Conservation (phyloP, 1,140 invertebrate genomes). For the Galendromus occidentalis region DNA sequence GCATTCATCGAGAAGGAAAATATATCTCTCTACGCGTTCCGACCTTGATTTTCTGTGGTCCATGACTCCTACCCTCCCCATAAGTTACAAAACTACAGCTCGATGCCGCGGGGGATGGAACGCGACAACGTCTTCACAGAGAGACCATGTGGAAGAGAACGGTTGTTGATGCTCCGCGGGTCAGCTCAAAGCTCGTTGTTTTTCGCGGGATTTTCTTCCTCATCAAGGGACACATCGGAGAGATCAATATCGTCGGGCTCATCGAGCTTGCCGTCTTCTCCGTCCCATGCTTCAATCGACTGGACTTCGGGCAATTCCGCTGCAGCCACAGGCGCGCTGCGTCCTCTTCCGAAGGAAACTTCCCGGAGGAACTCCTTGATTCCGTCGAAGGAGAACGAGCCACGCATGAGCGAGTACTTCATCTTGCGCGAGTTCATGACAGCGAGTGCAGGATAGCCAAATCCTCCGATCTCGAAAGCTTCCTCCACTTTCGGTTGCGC, state of each 20-base stretch:
- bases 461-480: conserved; percentile 69
- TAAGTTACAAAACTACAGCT: conserved; percentile 16
- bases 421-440: conserved; percentile 90
- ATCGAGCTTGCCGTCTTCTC: conserved; percentile 64
- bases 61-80: not conserved
- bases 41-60: too few species aligned
- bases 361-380: conserved; percentile 89
- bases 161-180: conserved; percentile 4
- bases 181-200: conserved; percentile 15
- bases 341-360: conserved; percentile 78
- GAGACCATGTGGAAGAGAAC: conserved; percentile 14
- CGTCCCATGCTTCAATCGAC: conserved; percentile 69
- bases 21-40: not conserved
- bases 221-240: conserved; percentile 64
- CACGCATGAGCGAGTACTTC: conserved; percentile 80
- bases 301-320: conserved; percentile 56
- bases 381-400: conserved; percentile 80
- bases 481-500: conserved; percentile 63
- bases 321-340: conserved; percentile 69
- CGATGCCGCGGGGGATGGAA: conserved; percentile 15
- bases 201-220: conserved; percentile 45
- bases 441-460: conserved; percentile 62
- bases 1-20: not conserved
- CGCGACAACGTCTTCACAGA: not conserved
- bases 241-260: conserved; percentile 80